Evolutionary conservation across 2,797 vertebrate genomes (phyloP).

Genomic region (Sebastes trivittatus): DNA sequence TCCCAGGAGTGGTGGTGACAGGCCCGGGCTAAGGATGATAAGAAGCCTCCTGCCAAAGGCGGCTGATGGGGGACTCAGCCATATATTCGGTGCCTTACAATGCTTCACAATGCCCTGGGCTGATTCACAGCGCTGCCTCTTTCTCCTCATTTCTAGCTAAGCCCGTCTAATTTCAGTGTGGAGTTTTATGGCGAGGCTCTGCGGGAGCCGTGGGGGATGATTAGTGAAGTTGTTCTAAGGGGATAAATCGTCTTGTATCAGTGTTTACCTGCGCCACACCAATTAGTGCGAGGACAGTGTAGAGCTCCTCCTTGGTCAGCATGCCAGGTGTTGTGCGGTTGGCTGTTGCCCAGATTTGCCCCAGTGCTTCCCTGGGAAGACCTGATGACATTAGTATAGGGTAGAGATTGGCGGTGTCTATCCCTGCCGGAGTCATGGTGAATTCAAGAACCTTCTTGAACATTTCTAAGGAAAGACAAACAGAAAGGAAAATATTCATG

Average conservation of each 20-base stretch:
- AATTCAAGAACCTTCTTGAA: slow-evolving; percentile 96
- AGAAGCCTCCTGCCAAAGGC: slow-evolving; percentile 64
- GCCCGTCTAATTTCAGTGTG: slow-evolving; percentile 24
- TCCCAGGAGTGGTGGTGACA: slow-evolving; percentile 56
- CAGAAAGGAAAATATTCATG: neutral
- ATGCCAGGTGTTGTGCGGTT: slow-evolving; percentile 97
- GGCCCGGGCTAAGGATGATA: slow-evolving; percentile 58
- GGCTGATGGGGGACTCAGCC: slow-evolving; percentile 42
- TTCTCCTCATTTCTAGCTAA: slow-evolving; percentile 18
- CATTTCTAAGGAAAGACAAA: slow-evolving; percentile 82
- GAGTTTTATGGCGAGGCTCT: slow-evolving; percentile 17
- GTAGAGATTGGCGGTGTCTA: slow-evolving; percentile 97
- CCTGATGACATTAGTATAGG: slow-evolving; percentile 98
- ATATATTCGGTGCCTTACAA: slow-evolving; percentile 34
- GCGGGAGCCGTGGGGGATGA: slow-evolving; percentile 14
- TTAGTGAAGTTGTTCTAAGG: slow-evolving; percentile 30
- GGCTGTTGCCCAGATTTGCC: slow-evolving; percentile 98
- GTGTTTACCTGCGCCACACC: slow-evolving; percentile 92
- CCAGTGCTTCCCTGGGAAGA: slow-evolving; percentile 94
- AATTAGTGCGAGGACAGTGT: slow-evolving; percentile 93
- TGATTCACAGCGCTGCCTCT: slow-evolving; percentile 11
- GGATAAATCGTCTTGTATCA: slow-evolving; percentile 28
- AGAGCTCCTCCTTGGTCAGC: slow-evolving; percentile 98
- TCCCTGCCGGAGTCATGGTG: slow-evolving; percentile 92
- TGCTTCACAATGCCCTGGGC: slow-evolving; percentile 28